These are phyloP conservation scores for Dascyllus trimaculatus DNA, from an alignment of 2,113 vertebrate genomes.

Conservation along the genomic window DNA sequence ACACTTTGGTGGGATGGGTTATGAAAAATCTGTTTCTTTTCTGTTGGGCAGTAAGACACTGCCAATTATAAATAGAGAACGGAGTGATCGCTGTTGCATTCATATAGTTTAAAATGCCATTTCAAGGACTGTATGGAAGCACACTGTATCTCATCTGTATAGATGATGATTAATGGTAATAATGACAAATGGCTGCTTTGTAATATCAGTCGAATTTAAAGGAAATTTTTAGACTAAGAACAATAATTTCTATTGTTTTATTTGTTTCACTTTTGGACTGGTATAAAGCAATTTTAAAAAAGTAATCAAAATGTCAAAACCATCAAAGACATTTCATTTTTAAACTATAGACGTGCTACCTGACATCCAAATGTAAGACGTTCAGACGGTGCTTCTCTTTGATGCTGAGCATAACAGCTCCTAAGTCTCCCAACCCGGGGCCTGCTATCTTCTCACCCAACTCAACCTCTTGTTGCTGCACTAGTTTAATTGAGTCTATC, in stretches of 20 bases:
- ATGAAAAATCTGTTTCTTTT: no score
- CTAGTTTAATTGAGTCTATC: constrained; percentile 31
- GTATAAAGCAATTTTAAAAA: not conserved
- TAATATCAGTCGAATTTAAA: not conserved
- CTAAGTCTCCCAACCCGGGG: constrained; percentile 1
- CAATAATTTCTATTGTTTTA: not conserved
- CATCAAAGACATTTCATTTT: not conserved
- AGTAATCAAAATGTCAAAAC: constrained; percentile 3
- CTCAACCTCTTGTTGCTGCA: constrained; percentile 23
- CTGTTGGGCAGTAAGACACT: no score
- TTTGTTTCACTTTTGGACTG: not conserved
- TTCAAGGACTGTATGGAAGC: no score
- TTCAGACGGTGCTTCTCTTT: constrained; percentile 1
- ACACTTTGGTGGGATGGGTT: no score
- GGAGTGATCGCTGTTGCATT: no score
- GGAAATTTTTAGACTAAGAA: not conserved
- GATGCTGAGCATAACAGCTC: constrained; percentile 26
- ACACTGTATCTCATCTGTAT: no score
- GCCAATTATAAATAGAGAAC: no score
- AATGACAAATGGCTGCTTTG: not conserved
- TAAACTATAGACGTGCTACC: constrained; percentile 15
- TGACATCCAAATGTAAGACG: not conserved
- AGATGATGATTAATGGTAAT: no score
- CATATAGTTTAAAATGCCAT: no score
- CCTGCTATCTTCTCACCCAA: constrained; percentile 11